Evolutionary conservation across 53 echinoderm and acorn worm species (phyloP).

Genomic region (Henricia sp.): DNA sequence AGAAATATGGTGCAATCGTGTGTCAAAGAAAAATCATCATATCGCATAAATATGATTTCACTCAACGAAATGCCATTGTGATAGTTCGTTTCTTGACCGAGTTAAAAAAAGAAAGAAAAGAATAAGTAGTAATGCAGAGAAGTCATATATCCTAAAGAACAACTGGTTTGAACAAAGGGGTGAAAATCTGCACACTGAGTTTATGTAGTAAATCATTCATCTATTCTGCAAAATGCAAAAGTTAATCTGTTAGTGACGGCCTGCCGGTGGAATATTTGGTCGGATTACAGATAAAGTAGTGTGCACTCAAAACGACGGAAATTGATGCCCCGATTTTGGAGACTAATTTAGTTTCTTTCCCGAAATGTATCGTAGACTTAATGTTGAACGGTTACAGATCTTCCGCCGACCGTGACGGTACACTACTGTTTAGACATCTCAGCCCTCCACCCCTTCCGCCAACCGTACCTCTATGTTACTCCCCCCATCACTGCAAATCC

Average conservation of each 20-base stretch:
- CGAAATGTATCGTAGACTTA: slow-evolving; percentile 27
- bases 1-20: too few relatives aligned
- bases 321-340: slow-evolving; percentile 31
- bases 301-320: slow-evolving; percentile 10
- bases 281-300: not conserved
- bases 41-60: too few relatives aligned
- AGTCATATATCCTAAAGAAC: too few relatives aligned
- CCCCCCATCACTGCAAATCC: slow-evolving; percentile 31
- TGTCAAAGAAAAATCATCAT: too few relatives aligned
- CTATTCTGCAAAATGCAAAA: slow-evolving; percentile 32
- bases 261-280: slow-evolving; percentile 1
- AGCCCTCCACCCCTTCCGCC: slow-evolving; percentile 18
- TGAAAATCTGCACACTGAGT: too few relatives aligned
- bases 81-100: too few relatives aligned
- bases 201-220: slow-evolving; percentile 6
- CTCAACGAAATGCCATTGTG: too few relatives aligned
- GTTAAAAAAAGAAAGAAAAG: too few relatives aligned
- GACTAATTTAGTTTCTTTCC: slow-evolving; percentile 42
- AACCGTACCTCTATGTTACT: slow-evolving; percentile 31
- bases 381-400: slow-evolving; percentile 10
- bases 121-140: too few relatives aligned
- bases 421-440: too few relatives aligned
- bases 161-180: too few relatives aligned
- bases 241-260: slow-evolving; percentile 37
- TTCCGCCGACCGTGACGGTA: slow-evolving; percentile 50